Conservation (phyloP, 1,140 invertebrate genomes). For the Zaprionus davidi region DNA sequence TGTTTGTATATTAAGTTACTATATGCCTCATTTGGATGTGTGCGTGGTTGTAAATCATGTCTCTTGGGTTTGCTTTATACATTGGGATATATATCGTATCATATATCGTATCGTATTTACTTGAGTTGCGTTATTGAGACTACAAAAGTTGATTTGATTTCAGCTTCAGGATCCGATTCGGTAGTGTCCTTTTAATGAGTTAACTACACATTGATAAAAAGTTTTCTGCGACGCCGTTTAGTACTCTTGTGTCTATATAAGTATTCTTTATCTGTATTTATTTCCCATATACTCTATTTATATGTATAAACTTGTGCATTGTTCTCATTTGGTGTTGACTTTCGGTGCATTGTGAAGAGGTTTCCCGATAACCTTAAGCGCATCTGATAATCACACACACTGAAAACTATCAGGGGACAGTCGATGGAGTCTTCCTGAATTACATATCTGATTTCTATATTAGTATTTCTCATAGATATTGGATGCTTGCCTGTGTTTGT, state of each 20-base stretch:
- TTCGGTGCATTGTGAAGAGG: slow-evolving; percentile 62
- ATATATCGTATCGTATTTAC: slow-evolving; percentile 55
- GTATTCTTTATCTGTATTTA: slow-evolving; percentile 20
- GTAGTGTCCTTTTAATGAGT: slow-evolving; percentile 42
- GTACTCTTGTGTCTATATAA: slow-evolving; percentile 41
- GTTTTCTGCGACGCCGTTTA: slow-evolving; percentile 4
- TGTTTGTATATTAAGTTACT: slow-evolving; percentile 36
- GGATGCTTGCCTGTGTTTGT: neutral
- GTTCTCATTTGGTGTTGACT: slow-evolving; percentile 38
- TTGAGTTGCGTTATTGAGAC: slow-evolving; percentile 65
- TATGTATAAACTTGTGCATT: slow-evolving; percentile 44
- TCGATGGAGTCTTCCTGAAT: slow-evolving; percentile 13
- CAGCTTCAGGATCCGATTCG: slow-evolving; percentile 49
- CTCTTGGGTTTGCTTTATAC: slow-evolving; percentile 64
- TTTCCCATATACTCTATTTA: slow-evolving; percentile 65
- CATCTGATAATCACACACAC: neutral
- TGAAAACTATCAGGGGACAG: slow-evolving; percentile 12
- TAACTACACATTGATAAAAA: slow-evolving; percentile 74
- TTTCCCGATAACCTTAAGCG: slow-evolving; percentile 7
- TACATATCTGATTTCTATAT: neutral
- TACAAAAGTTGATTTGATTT: slow-evolving; percentile 77
- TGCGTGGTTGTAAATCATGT: slow-evolving; percentile 79
- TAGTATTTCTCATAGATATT: neutral
- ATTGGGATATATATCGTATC: slow-evolving; percentile 49
- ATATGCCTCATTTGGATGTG: slow-evolving; percentile 62